Evolutionary conservation across 2,797 vertebrate species (phyloP), one percentile per base, ranked within the genome.

Genomic region (Mycteria americana): DNA sequence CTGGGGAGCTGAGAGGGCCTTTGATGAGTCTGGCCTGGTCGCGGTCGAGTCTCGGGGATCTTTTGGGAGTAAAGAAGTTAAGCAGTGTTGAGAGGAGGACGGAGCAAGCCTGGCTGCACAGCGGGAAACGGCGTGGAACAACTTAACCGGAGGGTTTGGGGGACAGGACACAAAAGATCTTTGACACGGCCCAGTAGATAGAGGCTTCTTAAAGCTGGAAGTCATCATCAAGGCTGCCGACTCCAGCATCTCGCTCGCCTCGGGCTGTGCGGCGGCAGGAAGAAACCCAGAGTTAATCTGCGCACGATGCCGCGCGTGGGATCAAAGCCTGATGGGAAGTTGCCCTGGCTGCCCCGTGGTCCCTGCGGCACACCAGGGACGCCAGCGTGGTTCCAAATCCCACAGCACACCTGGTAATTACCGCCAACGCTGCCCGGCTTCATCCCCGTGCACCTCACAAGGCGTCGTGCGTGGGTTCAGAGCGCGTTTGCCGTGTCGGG

Each of bases 401-500:
- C 75, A 10, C 41, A 19, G 31, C 11, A 7, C 35, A 11, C 0
- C 0, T 11, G 67, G n/a, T 9, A 39, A 27, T 72, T 63, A 4
- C 25, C 8, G 0, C 27, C 9, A 0, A 27, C 2, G 1, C 18
- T 11, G 54, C 64, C 54, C 2, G 1, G 30, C 35, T 54, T 56
- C 37, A 1, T 51, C 22, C 18, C 25, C 4, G 7, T 7, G 57
- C 56, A 3, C 24, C 60, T 56, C 8, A 4, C 11, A 2, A 3
- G 62, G 62, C 6, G 2, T 39, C 2, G 0, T 2, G 14, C 11
- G 1, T 4, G 77, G 30, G 21, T 59, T 60, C 17, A 2, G 39
- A 10, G 23, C 3, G 2, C 2, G 2, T 28, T 48, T 4, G 14
- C 60, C 9, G 14, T 1, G 23, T 9, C 2, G 2, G 35, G 56